These are phyloP conservation scores for Noctua comes DNA, from an alignment of 2,888 invertebrate species.

Conservation along the genomic window DNA sequence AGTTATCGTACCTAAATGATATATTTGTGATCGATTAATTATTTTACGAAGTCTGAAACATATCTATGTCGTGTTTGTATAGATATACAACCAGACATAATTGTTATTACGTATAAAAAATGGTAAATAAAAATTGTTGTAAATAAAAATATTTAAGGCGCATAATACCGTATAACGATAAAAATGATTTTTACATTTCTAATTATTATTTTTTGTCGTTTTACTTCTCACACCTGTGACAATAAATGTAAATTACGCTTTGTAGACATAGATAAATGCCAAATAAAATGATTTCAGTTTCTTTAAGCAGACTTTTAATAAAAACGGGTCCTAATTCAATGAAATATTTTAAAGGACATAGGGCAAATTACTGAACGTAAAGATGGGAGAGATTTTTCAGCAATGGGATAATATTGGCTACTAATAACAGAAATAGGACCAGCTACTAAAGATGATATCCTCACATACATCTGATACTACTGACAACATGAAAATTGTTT, in stretches of 20 bases:
- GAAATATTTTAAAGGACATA: constrained; percentile 47
- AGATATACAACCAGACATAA: constrained; percentile 75
- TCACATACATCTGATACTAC: neutral
- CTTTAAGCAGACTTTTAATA: constrained; percentile 44
- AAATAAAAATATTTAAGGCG: constrained; percentile 74
- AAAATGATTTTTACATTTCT: constrained; percentile 63
- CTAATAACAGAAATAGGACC: neutral
- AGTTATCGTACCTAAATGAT: constrained; percentile 36
- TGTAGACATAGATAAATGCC: constrained; percentile 87
- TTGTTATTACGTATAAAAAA: constrained; percentile 78
- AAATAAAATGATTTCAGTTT: constrained; percentile 75
- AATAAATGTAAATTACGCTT: constrained; percentile 90
- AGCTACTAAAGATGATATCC: neutral
- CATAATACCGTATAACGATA: constrained; percentile 68
- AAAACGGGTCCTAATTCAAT: constrained; percentile 25
- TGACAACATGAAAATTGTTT: constrained; percentile 17
- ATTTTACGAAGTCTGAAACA: constrained; percentile 82
- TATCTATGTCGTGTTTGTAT: constrained; percentile 87
- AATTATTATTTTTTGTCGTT: constrained; percentile 76
- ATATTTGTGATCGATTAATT: constrained; percentile 62
- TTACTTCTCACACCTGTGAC: constrained; percentile 88
- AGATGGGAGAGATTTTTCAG: neutral
- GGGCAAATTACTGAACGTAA: neutral
- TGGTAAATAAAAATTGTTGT: constrained; percentile 78
- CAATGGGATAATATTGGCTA: neutral